These are phyloP conservation scores for Neopipo cinnamomea DNA, from an alignment of 2,113 vertebrate genomes.

Conservation along the genomic window DNA sequence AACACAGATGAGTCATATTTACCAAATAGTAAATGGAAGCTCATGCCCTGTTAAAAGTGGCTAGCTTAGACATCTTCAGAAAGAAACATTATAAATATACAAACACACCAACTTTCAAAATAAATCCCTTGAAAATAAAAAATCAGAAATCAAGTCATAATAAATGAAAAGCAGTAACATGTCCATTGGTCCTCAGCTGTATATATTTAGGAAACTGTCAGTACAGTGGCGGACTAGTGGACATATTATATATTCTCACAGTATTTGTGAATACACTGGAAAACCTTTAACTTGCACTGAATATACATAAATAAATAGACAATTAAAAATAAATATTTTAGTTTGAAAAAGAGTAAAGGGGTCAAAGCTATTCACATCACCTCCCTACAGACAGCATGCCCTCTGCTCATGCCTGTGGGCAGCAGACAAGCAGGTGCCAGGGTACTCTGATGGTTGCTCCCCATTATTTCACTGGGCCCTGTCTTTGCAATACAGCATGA, in stretches of 20 bases:
- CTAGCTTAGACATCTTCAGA: background rate
- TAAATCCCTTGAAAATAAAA: background rate
- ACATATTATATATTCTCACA: background rate
- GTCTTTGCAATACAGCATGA: background rate
- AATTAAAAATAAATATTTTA: background rate
- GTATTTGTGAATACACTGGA: background rate
- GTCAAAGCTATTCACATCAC: background rate
- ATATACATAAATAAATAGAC: background rate
- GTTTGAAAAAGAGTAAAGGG: background rate
- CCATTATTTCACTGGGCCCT: too few relatives aligned
- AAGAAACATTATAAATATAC: background rate
- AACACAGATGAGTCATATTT: background rate
- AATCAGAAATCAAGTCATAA: background rate
- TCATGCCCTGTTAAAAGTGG: background rate
- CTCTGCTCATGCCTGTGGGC: background rate
- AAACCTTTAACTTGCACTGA: background rate
- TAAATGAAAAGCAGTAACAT: background rate
- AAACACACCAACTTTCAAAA: background rate
- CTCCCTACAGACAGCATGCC: accelerated
- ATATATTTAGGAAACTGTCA: background rate
- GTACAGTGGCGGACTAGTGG: accelerated
- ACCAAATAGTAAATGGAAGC: background rate
- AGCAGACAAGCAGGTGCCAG: background rate
- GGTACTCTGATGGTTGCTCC: background rate
- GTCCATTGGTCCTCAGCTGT: too few relatives aligned